Evolutionary conservation across 2,797 vertebrate genomes (phyloP), one percentile per base, ranked within the genome.

Genomic region (Australoheros facetus): DNA sequence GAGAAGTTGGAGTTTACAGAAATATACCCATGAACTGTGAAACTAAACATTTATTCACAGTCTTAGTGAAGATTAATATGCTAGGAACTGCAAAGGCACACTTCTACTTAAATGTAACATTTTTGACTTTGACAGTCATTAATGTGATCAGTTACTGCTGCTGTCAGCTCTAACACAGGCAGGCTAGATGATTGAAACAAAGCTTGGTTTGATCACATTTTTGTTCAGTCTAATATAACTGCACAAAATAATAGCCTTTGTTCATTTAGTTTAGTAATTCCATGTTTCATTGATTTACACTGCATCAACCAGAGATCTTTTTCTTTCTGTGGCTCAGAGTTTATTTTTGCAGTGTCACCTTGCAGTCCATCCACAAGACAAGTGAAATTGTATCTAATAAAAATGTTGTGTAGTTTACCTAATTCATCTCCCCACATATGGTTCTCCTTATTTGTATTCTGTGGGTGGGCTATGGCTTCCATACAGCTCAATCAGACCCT

Each of bases 341-440:
- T 96, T 96, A 93, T 96, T 96, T 96, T 92, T 72, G 94, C 45
- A 94, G 95, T 95, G 93, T 96, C 94, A 90, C 89, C 89, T 96
- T 96, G 90, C 95, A 95, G 94, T 93, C 91, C 87, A 88, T 93
- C 87, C 89, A 93, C 93, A 92, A 92, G 89, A 90, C 92, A 87
- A 86, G 91, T 94, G 95, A 95, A 95, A 96, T 83, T 89, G 93
- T 94, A 96, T 94, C 94, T 94, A 95, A 95, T 96, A 94, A 94
- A 95, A 96, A 96, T 96, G 95, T 96, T 96, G 95, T 95, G 92
- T 90, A 96, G 95, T 96, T 96, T 96, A 95, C 95, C 94, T 95
- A 94, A 94, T 95, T 95, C 93, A 95, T 95, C 93, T 94, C 88
- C 89, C 89, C 94, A 95, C 95, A 96, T 95, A 92, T 95, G 95